These are phyloP conservation scores for Corythoichthys intestinalis DNA, from an alignment of 2,113 vertebrate genomes.

Conservation along the genomic window DNA sequence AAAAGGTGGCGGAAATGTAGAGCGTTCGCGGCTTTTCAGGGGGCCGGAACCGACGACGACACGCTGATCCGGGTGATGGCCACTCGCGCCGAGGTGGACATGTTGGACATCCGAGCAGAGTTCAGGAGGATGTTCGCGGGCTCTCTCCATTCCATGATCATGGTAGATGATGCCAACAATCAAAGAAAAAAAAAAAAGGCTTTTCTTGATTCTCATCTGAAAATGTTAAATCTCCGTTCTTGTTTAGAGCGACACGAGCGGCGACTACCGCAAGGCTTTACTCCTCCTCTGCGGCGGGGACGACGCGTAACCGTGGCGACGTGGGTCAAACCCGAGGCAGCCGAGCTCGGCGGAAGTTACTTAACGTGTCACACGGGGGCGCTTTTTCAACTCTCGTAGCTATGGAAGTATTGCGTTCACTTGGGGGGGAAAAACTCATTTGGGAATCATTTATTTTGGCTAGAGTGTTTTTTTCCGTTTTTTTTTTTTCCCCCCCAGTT, in stretches of 20 bases:
- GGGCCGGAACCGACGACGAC: constrained; percentile 85
- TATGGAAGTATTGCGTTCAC: no score
- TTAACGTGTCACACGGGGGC: constrained; percentile 7
- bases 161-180: constrained; percentile 38
- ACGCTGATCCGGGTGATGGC: constrained; percentile 88
- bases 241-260: constrained; percentile 82
- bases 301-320: constrained; percentile 73
- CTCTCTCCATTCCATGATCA: constrained; percentile 76
- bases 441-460: no score
- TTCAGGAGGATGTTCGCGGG: constrained; percentile 82
- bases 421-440: no score
- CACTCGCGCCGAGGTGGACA: constrained; percentile 86
- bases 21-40: constrained; percentile 62
- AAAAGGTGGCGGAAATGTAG: background rate
- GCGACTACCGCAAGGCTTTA: constrained; percentile 86
- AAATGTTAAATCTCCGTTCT: background rate
- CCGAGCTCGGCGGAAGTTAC: constrained; percentile 1
- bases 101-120: constrained; percentile 82
- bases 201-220: background rate
- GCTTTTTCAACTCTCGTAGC: constrained; percentile 31
- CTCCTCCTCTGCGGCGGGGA: constrained; percentile 87
- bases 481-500: no score
- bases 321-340: background rate
- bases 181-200: no score
- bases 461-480: no score